phyloP scores from a whole-genome alignment of 2,888 invertebrate genomes.

The Troilus luridus region DNA sequence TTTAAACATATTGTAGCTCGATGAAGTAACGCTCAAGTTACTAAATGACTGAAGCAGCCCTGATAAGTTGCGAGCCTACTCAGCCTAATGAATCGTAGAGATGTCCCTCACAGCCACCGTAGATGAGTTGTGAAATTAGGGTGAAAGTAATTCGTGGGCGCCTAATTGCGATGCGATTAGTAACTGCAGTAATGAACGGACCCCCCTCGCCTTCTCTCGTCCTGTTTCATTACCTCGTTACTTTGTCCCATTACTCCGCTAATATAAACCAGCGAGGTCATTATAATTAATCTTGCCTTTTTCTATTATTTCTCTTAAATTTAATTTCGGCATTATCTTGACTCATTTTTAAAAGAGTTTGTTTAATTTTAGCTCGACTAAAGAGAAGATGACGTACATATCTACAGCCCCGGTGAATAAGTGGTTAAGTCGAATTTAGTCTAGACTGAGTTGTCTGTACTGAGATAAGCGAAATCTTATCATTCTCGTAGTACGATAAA shows the following conservation, averaged over 20 bases:
- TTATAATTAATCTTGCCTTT: background rate
- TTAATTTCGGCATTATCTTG: background rate
- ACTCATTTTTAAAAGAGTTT: no score
- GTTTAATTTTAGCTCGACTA: no score
- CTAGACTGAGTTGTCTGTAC: no score
- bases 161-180: conserved; percentile 17
- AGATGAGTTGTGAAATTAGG: conserved; percentile 4
- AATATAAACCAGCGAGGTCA: background rate
- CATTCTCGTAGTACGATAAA: no score
- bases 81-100: background rate
- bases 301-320: background rate
- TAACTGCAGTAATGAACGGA: background rate
- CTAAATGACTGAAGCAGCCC: background rate
- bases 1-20: background rate
- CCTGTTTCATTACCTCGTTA: conserved; percentile 19
- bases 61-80: background rate
- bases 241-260: background rate
- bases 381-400: no score
- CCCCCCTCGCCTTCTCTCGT: background rate
- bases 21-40: background rate
- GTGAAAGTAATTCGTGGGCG: background rate
- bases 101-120: background rate
- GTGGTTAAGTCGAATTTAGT: no score
- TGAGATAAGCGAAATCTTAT: no score
- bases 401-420: no score